Evolutionary conservation across 2,113 vertebrate species (phyloP), one percentile per base, ranked within the genome.

Genomic region (Maccullochella peelii): DNA sequence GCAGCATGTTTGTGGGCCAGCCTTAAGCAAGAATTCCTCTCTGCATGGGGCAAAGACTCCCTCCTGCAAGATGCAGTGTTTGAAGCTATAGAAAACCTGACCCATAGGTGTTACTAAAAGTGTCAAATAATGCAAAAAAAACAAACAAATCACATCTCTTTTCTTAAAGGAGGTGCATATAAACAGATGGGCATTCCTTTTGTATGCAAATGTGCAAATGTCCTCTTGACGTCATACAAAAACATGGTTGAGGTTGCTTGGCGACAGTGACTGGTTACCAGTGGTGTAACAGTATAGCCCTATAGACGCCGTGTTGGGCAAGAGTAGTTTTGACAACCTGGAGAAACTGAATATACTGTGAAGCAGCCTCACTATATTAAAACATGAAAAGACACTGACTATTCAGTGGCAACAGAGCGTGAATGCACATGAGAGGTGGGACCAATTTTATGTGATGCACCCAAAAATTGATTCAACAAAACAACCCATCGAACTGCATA

Each of bases 171-270:
- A 49, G 27, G 15, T 27, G 30, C 23, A 61, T 6, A 14, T 12
- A 40, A 50, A 75, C 23, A 20, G 23, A 47, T 57, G 36, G 23
- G 6, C 9, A 38, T 44, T 52, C 12, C 1, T 36, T 63, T 47
- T 25, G 16, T 36, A 59, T 82, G 59, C 44, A 71, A 79, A 52
- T 30, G 3, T 68, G 15, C 4, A 23, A 79, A 62, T 73, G 30
- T 40, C 67, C 44, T 59, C 54, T 25, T 36, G 36, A 76, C 8
- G 4, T 67, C 49, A 52, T 61, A 33, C 58, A 44, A 52, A 68
- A 68, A 27, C 14, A n/a, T 36, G 20, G 33, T 20, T 36, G 14
- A 59, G 47, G 70, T 80, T 85, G 77, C 66, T 57, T 40, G 6
- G 65, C 42, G 7, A 70, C 72, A 61, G 8, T 27, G 16, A 10